Base-by-base conservation (phyloP, 2,888 invertebrate genomes). In the Drosophila mimica region DNA sequence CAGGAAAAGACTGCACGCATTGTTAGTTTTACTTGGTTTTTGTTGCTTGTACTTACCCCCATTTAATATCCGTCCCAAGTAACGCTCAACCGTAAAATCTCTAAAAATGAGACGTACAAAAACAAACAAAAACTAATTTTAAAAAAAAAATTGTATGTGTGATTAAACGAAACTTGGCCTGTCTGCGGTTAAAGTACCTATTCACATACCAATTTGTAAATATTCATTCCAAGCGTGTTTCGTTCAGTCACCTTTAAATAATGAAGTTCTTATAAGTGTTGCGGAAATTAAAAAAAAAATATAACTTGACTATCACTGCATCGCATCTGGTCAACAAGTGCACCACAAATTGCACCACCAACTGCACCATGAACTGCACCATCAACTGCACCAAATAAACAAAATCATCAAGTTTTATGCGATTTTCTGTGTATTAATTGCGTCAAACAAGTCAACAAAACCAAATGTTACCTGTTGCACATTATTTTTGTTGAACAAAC, bases 181-280 rank as follows among this genome's bases (percentile, higher is more conserved):
- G 75, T 51, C 49, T 59, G 59, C 46, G 40, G 33, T 60, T 62
- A 17, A 63, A 63, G 43, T 51, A 36, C 63, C 28, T 25, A 43
- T 34, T 6, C 4, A 25, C 38, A 48, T 57, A 57, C 17, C 8
- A 20, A 7, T 25, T 15, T 20, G 25, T 17, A 31, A 20, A 30
- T 25, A 30, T 5, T 31, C 33, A 52, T 51, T 30, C 3, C 13
- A 51, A 49, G 34, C 70, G 51, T 60, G 40, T 51, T 40, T 48
- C n/a, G 34, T 53, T 13, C 48, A 53, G 17, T 61, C 58, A 52
- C 30, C n/a, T 15, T 36, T 53, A 34, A 54, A 59, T n/a, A 75
- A 80, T 51, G 34, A 71, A 68, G 64, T 70, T 73, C 72, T 68
- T 66, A 67, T 78, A 53, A 74, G 63, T 65, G 71, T 80, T 76